Evolutionary conservation across 92 coral and sea anemone species (phyloP).

Genomic region (Pocillopora grandis): DNA sequence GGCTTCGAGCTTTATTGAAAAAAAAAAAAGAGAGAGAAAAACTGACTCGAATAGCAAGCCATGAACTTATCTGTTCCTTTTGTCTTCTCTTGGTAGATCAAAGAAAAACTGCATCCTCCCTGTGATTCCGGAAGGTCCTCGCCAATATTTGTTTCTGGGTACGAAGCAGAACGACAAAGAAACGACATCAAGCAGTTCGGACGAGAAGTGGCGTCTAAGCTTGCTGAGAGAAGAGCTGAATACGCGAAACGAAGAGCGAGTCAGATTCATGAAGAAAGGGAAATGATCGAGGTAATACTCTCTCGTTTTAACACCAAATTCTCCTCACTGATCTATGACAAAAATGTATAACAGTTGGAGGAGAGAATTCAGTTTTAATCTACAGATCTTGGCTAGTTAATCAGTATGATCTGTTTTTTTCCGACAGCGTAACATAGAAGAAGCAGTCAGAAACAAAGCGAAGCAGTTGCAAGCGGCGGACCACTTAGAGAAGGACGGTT

Average conservation of each 20-base stretch:
- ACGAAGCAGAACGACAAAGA: conserved; percentile 92
- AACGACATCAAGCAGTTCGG: conserved; percentile 81
- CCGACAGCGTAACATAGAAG: conserved; percentile 72
- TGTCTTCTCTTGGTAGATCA: not conserved
- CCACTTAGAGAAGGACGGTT: conserved; percentile 71
- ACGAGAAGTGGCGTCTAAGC: conserved; percentile 65
- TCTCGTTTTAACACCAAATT: too few relatives aligned
- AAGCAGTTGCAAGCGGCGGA: conserved; percentile 84
- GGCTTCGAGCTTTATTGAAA: too few relatives aligned
- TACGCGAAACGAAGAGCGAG: conserved; percentile 60
- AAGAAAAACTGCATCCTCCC: conserved; percentile 63
- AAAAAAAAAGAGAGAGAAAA: too few relatives aligned
- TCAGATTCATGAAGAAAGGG: conserved; percentile 61
- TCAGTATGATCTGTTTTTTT: not conserved
- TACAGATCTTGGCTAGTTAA: not conserved
- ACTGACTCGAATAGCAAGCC: too few relatives aligned
- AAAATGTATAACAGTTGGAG: too few relatives aligned
- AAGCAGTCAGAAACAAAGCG: conserved; percentile 62
- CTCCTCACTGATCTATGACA: too few relatives aligned
- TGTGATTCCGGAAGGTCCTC: conserved; percentile 59
- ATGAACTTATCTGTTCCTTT: not conserved
- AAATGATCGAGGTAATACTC: conserved; percentile 68
- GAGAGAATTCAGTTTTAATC: too few relatives aligned
- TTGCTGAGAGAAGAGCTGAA: conserved; percentile 84
- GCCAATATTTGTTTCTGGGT: conserved; percentile 83